phyloP scores from a whole-genome alignment of 1,140 invertebrate genomes.

The Drosophila virilis region DNA sequence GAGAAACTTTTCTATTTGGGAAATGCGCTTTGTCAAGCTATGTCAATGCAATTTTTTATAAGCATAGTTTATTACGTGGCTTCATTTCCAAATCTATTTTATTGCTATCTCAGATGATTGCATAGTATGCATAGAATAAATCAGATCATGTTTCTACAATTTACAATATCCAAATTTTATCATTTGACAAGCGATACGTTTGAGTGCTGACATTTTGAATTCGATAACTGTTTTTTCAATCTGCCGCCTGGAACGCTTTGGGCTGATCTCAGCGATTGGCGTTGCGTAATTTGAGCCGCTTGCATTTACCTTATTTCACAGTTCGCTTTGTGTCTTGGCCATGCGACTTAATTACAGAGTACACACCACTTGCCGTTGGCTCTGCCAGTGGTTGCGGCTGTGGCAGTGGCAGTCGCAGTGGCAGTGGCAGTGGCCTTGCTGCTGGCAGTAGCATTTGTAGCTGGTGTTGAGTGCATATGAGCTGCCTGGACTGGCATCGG shows the following conservation, averaged over 20 bases:
- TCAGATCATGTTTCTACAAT: too few species aligned
- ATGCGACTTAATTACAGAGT: conserved; percentile 70
- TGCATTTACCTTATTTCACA: conserved; percentile 5
- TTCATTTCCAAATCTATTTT: too few species aligned
- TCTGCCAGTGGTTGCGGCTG: conserved; percentile 2
- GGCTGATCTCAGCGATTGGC: conserved; percentile 19
- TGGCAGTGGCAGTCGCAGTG: background rate
- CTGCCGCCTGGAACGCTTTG: background rate
- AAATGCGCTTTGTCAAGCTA: too few species aligned
- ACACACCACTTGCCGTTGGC: conserved; percentile 11
- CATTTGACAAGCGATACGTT: background rate
- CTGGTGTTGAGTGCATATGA: conserved; percentile 19
- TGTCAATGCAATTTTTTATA: too few species aligned
- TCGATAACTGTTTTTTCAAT: background rate
- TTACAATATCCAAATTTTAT: too few species aligned
- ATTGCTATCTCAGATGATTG: too few species aligned
- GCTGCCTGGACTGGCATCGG: conserved; percentile 6
- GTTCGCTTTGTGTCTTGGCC: conserved; percentile 23
- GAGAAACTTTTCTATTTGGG: background rate
- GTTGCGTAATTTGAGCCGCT: conserved; percentile 41
- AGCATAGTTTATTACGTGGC: too few species aligned
- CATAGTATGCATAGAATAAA: too few species aligned
- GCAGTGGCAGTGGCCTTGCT: conserved; percentile 62
- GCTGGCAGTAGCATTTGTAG: conserved; percentile 35
- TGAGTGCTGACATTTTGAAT: conserved; percentile 1